Conservation (phyloP, 2,113 vertebrate species). For the Arizona elegans region DNA sequence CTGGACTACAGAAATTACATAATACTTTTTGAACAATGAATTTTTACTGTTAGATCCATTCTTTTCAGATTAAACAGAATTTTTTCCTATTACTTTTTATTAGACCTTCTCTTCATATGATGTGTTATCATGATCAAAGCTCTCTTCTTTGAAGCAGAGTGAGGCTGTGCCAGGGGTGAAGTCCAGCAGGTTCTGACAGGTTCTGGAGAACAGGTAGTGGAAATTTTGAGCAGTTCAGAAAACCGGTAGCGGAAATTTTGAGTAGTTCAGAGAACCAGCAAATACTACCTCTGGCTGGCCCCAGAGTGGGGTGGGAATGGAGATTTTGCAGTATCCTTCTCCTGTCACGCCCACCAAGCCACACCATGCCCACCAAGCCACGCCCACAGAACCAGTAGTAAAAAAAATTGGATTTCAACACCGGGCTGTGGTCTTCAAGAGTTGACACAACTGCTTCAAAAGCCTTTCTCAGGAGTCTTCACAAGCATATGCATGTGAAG, state of each 20-base stretch:
- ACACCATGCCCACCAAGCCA: too few relatives aligned
- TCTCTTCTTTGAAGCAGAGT: neutral
- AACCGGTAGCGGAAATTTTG: too few relatives aligned
- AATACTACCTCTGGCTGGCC: too few relatives aligned
- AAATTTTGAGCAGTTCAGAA: too few relatives aligned
- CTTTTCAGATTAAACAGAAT: neutral
- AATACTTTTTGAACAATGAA: conserved; percentile 10
- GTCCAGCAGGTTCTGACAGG: too few relatives aligned
- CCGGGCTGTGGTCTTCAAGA: neutral
- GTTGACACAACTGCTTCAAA: neutral
- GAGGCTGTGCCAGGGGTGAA: neutral
- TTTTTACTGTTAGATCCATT: neutral
- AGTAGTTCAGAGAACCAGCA: too few relatives aligned
- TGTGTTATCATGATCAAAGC: neutral
- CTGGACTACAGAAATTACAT: conserved; percentile 16
- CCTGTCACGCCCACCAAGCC: too few relatives aligned
- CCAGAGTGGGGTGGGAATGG: too few relatives aligned
- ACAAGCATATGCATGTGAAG: neutral
- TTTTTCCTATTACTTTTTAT: neutral
- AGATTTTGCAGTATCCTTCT: too few relatives aligned
- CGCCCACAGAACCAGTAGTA: too few relatives aligned
- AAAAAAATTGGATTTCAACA: too few relatives aligned
- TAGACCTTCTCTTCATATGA: neutral
- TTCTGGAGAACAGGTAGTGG: too few relatives aligned
- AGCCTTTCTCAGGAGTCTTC: neutral